Base-by-base conservation (phyloP, 2,888 invertebrate species). In the Epinotia demarniana region DNA sequence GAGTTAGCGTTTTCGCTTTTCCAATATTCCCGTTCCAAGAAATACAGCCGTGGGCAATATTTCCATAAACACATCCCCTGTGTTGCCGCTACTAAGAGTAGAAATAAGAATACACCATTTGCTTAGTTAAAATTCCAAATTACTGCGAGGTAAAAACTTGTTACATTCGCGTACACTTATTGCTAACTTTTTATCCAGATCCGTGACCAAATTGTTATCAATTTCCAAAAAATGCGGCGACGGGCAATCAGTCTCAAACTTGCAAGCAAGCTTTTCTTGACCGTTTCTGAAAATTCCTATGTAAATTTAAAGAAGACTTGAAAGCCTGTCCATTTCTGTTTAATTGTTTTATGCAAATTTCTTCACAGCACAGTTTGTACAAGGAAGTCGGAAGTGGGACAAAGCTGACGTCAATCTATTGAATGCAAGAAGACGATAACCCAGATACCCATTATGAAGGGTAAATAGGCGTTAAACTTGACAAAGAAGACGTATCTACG, bases 381-480 rank as follows among this genome's bases (percentile, higher is more conserved):
- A 82, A 83, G 84, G 78, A 77, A 73, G 82, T 83, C 83, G 85
- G 86, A 86, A 88, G 84, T 83, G 83, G 82, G 84, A 82, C 85
- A 86, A 84, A 81, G 78, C 81, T 81, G 83, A 83, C 83, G 84
- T 81, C 78, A 72, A 79, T 80, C 84, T 81, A 87, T 87, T 88
- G 85, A 87, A 81, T 81, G 78, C 79, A 79, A 78, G 80, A 83
- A 82, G 82, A 82, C 84, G 86, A 89, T 88, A 90, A 87, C 90
- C 89, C 82, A 90, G 86, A 89, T 88, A 85, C 84, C 80, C 80
- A 70, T 78, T 73, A 79, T 81, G 78, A 79, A 80, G 68, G 60
- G 79, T 84, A 85, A 82, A 84, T 80, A 84, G 85, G 77, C 77
- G 77, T 79, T 77, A 77, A 78, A 78, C 78, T 76, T 81, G 80